Base-by-base conservation (phyloP, 2,113 vertebrate species). In the Perca flavescens region DNA sequence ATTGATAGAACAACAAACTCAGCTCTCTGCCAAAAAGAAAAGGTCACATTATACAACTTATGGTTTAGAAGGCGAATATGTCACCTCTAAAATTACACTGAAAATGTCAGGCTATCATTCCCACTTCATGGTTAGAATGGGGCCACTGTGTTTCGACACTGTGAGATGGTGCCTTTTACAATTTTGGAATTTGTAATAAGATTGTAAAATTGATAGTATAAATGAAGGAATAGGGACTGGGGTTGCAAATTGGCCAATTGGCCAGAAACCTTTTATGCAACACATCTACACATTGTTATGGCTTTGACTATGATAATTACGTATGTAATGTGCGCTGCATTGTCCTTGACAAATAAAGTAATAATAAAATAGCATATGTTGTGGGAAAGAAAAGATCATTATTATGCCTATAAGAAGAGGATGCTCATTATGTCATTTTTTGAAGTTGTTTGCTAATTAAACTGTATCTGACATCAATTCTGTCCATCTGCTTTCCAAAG, bases 11-110 rank as follows among this genome's bases (percentile, higher is more conserved):
- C 77, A 80, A 83, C 80, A 86, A 84, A 79, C 46, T 74, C 40
- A 28, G 60, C 73, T 76, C 46, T 57, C 4, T 76, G 83, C 79
- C 68, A 61, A 67, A 72, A 61, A 57, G 61, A 67, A 90, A 91
- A 93, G 89, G 88, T 92, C 86, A 86, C 58, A 76, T 75, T 78
- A 82, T 73, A 54, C 74, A 79, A 80, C 19, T 56, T 83, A 71
- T 86, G 65, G 67, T 65, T 74, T 69, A 67, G 31, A 28, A 86
- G 61, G 80, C 5, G 1, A 66, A 69, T 62, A 0, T 71, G 58
- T 85, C 84, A 71, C 77, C 6, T 72, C 57, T 49, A 50, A 60
- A 89, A 36, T 25, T 62, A 22, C 3, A 43, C 40, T 47, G 65
- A 21, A 75, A 86, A 84, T 84, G 86, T 79, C 63, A 78, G 19